Base-by-base conservation (phyloP, 37 sponge, comb jelly and placozoan species). In the Agelas oroides region DNA sequence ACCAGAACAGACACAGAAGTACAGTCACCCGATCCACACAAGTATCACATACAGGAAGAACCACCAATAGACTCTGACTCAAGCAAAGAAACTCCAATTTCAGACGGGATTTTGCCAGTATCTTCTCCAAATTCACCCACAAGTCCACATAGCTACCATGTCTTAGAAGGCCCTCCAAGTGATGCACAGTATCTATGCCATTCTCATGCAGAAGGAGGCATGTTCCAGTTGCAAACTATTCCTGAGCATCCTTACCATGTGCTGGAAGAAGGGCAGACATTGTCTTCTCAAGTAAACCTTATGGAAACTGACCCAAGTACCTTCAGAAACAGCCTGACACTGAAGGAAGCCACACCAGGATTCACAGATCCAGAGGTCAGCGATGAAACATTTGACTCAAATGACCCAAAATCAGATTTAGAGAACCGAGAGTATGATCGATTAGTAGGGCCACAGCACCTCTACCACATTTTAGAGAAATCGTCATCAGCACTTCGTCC, bases 241-340 rank as follows among this genome's bases (percentile, higher is more conserved):
- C 69, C 69, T 30, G 69, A 68, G 35, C 69, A 68, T 68, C 69
- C 69, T 18, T 68, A 68, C 27, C 69, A 68, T 13, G 69, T 68
- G 6, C 69, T 68, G 6, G 69, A 68, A 13, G 35, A 68, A 34
- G 6, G 17, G 6, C 5, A 1, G 20, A 31, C 27, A 68, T 20
- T 2, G 35, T 28, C 5, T 6, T 19, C 32, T 19, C 46, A 46
- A 46, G 46, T 46, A 8, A 46, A 46, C 46, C 3, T 8, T 3
- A 5, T 61, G 14, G 25, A 61, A 61, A 14, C 12, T 61, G 27
- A 23, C n/a, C 27, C 62, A 61, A 23, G 25, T 27, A 61, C 25
- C 27, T 61, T 23, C 27, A 25, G 27, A 25, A 27, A 5, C 62
- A 61, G 62, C 11, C 6, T 8, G 46, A 46, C 46, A 46, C 46